Evolutionary conservation across 2,888 invertebrate species (phyloP).

Genomic region (Argyra leucocephala): DNA sequence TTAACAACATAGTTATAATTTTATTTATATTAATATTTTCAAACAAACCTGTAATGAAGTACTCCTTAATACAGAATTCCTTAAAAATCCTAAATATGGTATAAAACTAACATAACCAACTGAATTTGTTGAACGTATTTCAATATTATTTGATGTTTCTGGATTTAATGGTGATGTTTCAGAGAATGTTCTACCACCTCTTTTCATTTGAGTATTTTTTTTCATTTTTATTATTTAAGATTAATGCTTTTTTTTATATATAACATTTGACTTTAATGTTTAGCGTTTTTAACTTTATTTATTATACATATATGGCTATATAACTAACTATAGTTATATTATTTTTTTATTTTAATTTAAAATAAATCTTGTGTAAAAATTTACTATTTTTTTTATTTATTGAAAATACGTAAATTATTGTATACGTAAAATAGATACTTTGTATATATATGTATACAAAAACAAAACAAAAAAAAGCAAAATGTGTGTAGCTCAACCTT

Average conservation of each 20-base stretch:
- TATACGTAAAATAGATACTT: too few relatives aligned
- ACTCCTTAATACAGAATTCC: constrained; percentile 33
- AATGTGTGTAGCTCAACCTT: background rate
- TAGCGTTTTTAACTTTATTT: too few relatives aligned
- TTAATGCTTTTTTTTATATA: background rate
- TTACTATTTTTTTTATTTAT: too few relatives aligned
- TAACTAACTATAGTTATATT: too few relatives aligned
- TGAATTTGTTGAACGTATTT: constrained; percentile 17
- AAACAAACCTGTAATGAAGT: constrained; percentile 36
- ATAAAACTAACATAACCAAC: constrained; percentile 39
- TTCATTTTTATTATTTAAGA: constrained; percentile 9
- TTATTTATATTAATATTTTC: too few relatives aligned
- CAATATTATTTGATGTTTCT: constrained; percentile 18
- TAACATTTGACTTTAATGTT: background rate
- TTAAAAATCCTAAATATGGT: constrained; percentile 37
- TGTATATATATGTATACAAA: too few relatives aligned
- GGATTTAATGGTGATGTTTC: constrained; percentile 43
- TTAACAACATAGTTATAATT: too few relatives aligned
- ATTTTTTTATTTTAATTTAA: too few relatives aligned
- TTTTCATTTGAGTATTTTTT: background rate
- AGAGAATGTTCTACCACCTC: constrained; percentile 24
- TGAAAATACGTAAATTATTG: too few relatives aligned
- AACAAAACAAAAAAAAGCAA: too few relatives aligned
- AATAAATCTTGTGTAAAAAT: too few relatives aligned
- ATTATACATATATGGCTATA: too few relatives aligned